A percentile compares a stretch with the other conserved stretches of the same genome.
Conservation (phyloP, 2,797 vertebrate genomes). For the Tangara arthus region DNA sequence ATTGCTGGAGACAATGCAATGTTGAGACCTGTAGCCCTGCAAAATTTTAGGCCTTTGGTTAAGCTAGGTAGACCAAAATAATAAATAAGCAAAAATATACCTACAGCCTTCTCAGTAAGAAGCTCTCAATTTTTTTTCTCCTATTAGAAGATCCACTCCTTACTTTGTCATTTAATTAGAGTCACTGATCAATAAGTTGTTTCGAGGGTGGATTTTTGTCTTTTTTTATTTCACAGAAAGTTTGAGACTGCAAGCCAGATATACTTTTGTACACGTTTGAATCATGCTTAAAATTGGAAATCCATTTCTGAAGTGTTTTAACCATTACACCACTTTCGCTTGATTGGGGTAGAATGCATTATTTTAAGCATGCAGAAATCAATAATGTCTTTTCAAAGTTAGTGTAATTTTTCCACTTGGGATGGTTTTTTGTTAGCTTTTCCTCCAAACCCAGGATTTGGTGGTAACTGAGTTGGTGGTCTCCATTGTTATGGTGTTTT, state of each 20-base stretch:
- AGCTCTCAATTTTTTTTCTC: not conserved
- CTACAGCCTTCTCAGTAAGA: not conserved
- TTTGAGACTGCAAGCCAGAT: not conserved
- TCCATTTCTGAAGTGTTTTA: not conserved
- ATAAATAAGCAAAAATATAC: not conserved
- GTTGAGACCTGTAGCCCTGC: not conserved
- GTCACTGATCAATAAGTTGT: not conserved
- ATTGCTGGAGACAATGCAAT: not conserved
- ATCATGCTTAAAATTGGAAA: not conserved
- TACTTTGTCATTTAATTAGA: not conserved
- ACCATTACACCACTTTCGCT: not conserved
- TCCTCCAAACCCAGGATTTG: not conserved
- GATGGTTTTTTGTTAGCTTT: not conserved
- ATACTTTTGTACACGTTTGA: not conserved
- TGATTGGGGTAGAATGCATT: rapidly evolving
- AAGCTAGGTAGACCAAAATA: not conserved
- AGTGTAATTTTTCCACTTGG: not conserved
- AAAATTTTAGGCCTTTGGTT: not conserved
- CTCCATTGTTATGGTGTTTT: not conserved
- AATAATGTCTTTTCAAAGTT: not conserved
- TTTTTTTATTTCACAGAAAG: not conserved
- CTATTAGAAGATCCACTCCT: not conserved
- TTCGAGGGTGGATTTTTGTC: not conserved
- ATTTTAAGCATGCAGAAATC: not conserved
- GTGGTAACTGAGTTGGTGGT: not conserved